Percentiles rank a stretch among this genome's conserved stretches.
Conservation (phyloP, 1,140 invertebrate genomes). For the Rhopalosiphum maidis region DNA sequence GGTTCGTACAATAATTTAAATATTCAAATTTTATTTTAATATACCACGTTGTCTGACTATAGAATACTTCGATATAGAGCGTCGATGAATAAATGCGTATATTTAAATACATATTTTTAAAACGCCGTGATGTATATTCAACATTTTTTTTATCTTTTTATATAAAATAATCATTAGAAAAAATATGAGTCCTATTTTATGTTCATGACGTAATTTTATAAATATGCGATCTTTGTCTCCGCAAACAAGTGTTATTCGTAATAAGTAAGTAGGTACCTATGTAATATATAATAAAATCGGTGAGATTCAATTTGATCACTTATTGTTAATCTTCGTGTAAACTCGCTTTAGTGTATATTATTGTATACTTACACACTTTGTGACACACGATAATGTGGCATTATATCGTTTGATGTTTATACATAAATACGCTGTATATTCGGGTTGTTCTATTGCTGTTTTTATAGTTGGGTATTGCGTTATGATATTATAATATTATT, state of each 20-base stretch:
- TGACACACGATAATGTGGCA: not conserved
- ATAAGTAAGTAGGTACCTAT: not conserved
- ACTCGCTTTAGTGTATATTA: too few species aligned
- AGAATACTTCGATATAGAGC: not conserved
- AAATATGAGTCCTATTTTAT: not conserved
- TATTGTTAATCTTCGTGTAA: too few species aligned
- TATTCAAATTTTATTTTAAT: constrained; percentile 10
- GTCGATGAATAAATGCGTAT: not conserved
- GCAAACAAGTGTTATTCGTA: not conserved
- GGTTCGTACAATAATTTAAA: not conserved
- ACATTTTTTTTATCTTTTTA: not conserved
- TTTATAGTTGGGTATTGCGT: not conserved
- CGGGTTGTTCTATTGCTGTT: not conserved
- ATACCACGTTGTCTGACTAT: not conserved
- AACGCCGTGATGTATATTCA: not conserved
- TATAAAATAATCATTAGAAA: not conserved
- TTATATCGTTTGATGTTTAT: not conserved
- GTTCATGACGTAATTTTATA: not conserved
- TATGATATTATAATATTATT: not conserved
- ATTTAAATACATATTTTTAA: not conserved
- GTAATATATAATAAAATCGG: not conserved
- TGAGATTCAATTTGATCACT: not conserved
- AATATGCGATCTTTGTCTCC: not conserved
- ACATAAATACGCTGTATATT: not conserved
- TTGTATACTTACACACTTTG: too few species aligned